phyloP scores from a whole-genome alignment of 2,888 invertebrate genomes.

The Cotesia congregata region DNA sequence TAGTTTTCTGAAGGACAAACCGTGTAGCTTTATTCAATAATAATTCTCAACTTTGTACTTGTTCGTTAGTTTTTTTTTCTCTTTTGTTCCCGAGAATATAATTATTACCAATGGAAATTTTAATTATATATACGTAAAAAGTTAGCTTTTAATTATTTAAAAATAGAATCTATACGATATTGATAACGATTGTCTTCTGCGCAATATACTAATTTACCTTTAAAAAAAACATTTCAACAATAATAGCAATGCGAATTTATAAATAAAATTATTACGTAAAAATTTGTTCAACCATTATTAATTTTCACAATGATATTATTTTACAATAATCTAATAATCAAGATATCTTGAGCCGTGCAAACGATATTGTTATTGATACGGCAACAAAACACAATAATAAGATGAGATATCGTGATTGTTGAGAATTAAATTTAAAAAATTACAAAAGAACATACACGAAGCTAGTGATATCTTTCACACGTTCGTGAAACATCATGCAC shows the following conservation, averaged over 20 bases:
- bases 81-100: not conserved
- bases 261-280: not conserved
- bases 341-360: slow-evolving; percentile 2
- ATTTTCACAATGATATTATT: not conserved
- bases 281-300: not conserved
- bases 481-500: not conserved
- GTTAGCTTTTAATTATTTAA: not conserved
- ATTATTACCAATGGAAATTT: not conserved
- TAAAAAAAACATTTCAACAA: not conserved
- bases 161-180: not conserved
- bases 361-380: slow-evolving; percentile 7
- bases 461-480: slow-evolving; percentile 26
- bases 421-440: not conserved
- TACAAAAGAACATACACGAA: not conserved
- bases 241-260: not conserved
- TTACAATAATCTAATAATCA: not conserved
- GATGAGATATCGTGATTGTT: not conserved
- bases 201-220: not conserved
- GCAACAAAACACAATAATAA: slow-evolving; percentile 7
- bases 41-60: not conserved
- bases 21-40: not conserved
- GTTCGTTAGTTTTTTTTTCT: not conserved
- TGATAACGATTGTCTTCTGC: not conserved
- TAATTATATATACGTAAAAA: not conserved
- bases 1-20: not conserved